Percentiles rank a stretch among this genome's conserved stretches.
Evolutionary conservation across 2,888 invertebrate species (phyloP).

Genomic region (Tenthredo notha): DNA sequence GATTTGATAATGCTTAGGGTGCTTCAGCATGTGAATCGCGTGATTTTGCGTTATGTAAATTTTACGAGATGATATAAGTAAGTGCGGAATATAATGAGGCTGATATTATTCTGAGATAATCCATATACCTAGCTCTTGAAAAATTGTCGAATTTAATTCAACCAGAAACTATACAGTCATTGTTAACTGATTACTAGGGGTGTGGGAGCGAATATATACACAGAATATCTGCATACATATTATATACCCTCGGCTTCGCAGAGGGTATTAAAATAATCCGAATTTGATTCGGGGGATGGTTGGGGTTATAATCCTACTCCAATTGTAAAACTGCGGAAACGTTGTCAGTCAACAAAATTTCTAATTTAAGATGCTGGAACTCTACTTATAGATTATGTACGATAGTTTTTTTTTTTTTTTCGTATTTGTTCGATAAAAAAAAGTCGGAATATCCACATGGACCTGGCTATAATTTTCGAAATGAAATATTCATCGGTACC

Average conservation of each 20-base stretch:
- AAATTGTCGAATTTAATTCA: not conserved
- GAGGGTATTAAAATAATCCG: conserved; percentile 65
- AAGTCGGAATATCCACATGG: not conserved
- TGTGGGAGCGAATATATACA: not conserved
- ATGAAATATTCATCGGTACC: not conserved
- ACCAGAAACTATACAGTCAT: not conserved
- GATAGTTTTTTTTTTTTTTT: not conserved
- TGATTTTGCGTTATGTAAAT: not conserved
- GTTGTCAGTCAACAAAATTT: conserved; percentile 9
- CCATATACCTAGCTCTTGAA: not conserved
- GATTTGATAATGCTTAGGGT: conserved; percentile 26
- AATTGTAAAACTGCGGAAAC: conserved; percentile 24
- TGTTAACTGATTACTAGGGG: not conserved
- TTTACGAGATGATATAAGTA: not conserved
- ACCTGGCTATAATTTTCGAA: not conserved
- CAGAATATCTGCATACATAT: conserved; percentile 2
- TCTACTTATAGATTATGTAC: not conserved
- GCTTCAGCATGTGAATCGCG: not conserved
- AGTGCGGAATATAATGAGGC: not conserved
- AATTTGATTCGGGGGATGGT: conserved; percentile 63
- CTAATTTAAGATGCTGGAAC: not conserved
- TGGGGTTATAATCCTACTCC: conserved; percentile 61
- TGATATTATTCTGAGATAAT: not conserved
- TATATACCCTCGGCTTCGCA: conserved; percentile 36
- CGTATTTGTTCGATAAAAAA: not conserved